Evolutionary conservation across 2,797 vertebrate species (phyloP), one percentile per base, ranked within the genome.

Genomic region (Coilia nasus): DNA sequence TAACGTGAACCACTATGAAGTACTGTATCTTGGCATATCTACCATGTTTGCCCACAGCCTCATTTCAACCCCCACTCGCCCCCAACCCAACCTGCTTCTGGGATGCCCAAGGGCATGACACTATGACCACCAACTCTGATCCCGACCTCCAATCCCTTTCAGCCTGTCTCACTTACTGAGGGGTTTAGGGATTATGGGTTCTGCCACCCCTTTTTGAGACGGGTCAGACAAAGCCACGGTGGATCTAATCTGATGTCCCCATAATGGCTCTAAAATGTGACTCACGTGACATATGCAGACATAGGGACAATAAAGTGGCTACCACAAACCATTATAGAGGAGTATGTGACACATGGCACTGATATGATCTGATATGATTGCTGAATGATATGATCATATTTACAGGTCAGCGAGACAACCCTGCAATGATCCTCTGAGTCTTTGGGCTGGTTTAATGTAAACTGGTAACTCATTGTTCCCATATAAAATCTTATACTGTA

Each of bases 161-260:
- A 93, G 85, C 89, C 56, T 87, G 92, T 93, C 92, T 94, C 93
- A 93, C 90, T 93, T 91, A 91, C 91, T 81, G 83, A 11, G 3
- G 88, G 89, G 90, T 83, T 87, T 90, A 87, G 60, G 88, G 93
- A 94, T 95, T 94, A 95, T 81, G 75, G 90, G 90, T 89, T 92
- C 86, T 91, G 93, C 81, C 86, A 90, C 90, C 91, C 87, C 89
- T 91, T 93, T 91, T 91, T 92, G 88, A 92, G 90, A 92, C 89
- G 91, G 92, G 92, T 94, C 92, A 93, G 71, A 35, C 17, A 41
- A 35, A 41, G 31, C 35, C 71, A 44, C 44, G 71, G 12, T 21
- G 67, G 28, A 12, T 19, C 71, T 78, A 78, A 78, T 78, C 71
- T 78, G 15, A 2, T 41, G 71, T 41, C 35, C 71, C 35, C 35